Evolutionary conservation across 2,797 vertebrate species (phyloP).

Genomic region (Hippoglossus hippoglossus): DNA sequence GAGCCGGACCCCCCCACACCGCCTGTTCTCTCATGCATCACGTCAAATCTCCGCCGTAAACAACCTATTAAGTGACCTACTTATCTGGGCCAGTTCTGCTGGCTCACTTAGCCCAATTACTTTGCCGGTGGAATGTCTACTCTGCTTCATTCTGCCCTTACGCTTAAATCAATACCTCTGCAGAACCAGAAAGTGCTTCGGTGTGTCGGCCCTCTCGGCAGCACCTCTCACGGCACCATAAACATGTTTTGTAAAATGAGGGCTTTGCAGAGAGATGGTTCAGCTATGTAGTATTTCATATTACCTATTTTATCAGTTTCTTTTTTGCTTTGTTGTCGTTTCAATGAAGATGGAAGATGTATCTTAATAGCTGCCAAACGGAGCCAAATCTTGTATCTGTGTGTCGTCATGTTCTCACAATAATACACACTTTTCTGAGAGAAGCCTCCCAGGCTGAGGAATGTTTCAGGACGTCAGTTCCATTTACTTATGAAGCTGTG

Average conservation of each 20-base stretch:
- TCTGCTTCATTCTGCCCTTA: slow-evolving; percentile 69
- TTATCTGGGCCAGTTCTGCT: slow-evolving; percentile 82
- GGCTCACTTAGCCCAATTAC: slow-evolving; percentile 84
- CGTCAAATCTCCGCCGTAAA: slow-evolving; percentile 83
- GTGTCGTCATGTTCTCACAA: slow-evolving; percentile 29
- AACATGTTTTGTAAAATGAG: slow-evolving; percentile 49
- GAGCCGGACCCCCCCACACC: slow-evolving; percentile 13
- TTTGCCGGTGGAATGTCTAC: slow-evolving; percentile 77
- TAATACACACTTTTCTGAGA: slow-evolving; percentile 37
- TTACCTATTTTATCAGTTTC: background rate
- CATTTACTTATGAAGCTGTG: slow-evolving; percentile 79
- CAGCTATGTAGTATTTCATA: slow-evolving; percentile 4
- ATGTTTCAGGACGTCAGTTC: slow-evolving; percentile 60
- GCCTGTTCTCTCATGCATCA: slow-evolving; percentile 77
- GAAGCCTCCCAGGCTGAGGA: slow-evolving; percentile 35
- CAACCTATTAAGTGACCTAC: slow-evolving; percentile 87
- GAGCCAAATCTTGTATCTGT: slow-evolving; percentile 10
- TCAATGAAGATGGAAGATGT: background rate
- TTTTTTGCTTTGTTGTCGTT: background rate
- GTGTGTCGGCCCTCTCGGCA: slow-evolving; percentile 30
- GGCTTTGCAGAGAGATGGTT: slow-evolving; percentile 15
- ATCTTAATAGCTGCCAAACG: background rate
- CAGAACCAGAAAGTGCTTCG: slow-evolving; percentile 44
- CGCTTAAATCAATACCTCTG: slow-evolving; percentile 72
- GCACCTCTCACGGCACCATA: slow-evolving; percentile 23